These are phyloP conservation scores for Notarius quadriscutis DNA, from an alignment of 2,113 vertebrate species.

Conservation along the genomic window DNA sequence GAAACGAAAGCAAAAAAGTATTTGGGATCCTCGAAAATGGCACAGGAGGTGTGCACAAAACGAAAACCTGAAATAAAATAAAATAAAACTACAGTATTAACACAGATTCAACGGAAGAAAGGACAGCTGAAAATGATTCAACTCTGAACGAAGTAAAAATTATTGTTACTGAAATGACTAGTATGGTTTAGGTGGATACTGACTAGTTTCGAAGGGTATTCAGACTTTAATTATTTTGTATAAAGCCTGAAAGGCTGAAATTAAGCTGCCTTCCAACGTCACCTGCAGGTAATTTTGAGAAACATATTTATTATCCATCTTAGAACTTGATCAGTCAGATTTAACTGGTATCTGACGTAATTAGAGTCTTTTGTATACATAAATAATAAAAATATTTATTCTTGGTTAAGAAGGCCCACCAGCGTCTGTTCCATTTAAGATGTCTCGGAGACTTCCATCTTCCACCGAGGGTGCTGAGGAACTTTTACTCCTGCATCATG, in stretches of 20 bases:
- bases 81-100: neutral
- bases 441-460: too few species aligned
- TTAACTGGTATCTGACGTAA: neutral
- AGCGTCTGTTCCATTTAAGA: too few species aligned
- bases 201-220: neutral
- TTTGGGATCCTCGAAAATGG: neutral
- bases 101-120: neutral
- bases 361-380: neutral
- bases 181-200: neutral
- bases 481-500: too few species aligned
- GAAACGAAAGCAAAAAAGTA: neutral
- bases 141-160: neutral
- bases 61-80: neutral
- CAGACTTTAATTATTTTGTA: neutral
- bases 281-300: neutral
- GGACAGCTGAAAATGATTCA: neutral
- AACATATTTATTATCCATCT: neutral
- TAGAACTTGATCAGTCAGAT: neutral
- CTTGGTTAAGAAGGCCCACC: too few species aligned
- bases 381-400: neutral
- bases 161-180: neutral
- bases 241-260: neutral
- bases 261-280: neutral
- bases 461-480: too few species aligned
- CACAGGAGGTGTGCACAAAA: neutral